phyloP scores from a whole-genome alignment of 2,888 invertebrate genomes.

The Heliconius aoede region DNA sequence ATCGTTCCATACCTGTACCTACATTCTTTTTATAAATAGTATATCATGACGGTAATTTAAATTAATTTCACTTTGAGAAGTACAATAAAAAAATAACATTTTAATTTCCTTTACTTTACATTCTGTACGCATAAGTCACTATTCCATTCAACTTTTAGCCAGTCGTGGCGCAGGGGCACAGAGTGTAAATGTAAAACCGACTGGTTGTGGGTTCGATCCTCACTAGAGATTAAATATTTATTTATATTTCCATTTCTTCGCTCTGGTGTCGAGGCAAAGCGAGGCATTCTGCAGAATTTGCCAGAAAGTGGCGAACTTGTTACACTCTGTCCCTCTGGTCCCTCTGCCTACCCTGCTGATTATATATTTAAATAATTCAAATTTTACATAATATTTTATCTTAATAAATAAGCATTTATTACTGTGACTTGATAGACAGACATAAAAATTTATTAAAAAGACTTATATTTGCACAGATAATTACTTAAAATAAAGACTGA shows the following conservation, averaged over 20 bases:
- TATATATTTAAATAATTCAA: neutral
- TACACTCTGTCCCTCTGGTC: too few relatives aligned
- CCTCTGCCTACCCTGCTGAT: too few relatives aligned
- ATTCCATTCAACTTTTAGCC: neutral
- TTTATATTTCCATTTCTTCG: too few relatives aligned
- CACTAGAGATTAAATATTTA: too few relatives aligned
- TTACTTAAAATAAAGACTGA: constrained; percentile 57
- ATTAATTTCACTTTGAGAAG: neutral
- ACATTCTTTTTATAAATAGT: neutral
- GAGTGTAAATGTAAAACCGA: too few relatives aligned
- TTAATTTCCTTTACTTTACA: neutral
- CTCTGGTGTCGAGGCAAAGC: too few relatives aligned
- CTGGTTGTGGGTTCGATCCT: too few relatives aligned
- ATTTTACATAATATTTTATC: neutral
- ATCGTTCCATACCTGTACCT: neutral
- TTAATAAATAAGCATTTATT: neutral
- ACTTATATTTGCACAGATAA: constrained; percentile 15
- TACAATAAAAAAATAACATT: neutral
- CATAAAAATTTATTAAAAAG: too few relatives aligned
- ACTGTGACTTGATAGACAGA: neutral
- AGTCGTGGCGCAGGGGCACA: too few relatives aligned
- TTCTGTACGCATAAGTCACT: too few relatives aligned
- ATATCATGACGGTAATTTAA: neutral
- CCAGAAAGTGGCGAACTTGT: too few relatives aligned
- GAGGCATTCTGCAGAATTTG: too few relatives aligned